Percentiles rank a stretch among this genome's conserved stretches.
phyloP scores from a whole-genome alignment of 2,888 invertebrate species.

The Pheosia gnoma region DNA sequence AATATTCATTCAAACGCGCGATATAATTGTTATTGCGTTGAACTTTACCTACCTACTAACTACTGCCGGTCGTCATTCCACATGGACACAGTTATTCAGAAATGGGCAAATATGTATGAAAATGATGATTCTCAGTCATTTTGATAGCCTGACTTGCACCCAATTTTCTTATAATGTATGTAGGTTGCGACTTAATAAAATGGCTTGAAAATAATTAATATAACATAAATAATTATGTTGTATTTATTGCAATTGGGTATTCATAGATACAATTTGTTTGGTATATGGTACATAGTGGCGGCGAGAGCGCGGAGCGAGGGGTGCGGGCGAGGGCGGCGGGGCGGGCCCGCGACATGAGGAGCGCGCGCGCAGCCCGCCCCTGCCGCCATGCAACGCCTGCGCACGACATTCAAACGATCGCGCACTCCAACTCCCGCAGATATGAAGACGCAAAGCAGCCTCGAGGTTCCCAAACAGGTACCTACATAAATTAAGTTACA shows the following conservation, averaged over 20 bases:
- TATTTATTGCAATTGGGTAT: too few relatives aligned
- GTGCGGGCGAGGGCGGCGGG: conserved; percentile 69
- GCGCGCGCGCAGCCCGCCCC: conserved; percentile 76
- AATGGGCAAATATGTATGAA: too few relatives aligned
- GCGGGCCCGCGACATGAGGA: conserved; percentile 76
- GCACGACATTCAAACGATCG: conserved; percentile 94
- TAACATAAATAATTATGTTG: too few relatives aligned
- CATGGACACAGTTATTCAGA: background rate
- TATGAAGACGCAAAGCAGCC: conserved; percentile 96
- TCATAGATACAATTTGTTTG: background rate
- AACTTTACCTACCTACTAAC: background rate
- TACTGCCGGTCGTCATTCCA: background rate
- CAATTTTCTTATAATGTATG: background rate
- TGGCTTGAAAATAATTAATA: too few relatives aligned
- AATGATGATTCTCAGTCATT: too few relatives aligned
- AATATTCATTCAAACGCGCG: background rate
- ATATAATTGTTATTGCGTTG: background rate
- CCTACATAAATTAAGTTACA: conserved; percentile 1
- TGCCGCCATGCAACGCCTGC: conserved; percentile 89
- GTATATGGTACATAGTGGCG: conserved; percentile 38
- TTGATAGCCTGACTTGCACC: background rate
- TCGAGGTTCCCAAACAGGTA: conserved; percentile 94
- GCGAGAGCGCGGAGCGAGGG: conserved; percentile 49
- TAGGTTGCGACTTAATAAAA: too few relatives aligned
- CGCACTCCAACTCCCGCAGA: conserved; percentile 94